A percentile compares a stretch with the other conserved stretches of the same genome.
Evolutionary conservation across 2,888 invertebrate species (phyloP).

Genomic region (Torymus auratus): DNA sequence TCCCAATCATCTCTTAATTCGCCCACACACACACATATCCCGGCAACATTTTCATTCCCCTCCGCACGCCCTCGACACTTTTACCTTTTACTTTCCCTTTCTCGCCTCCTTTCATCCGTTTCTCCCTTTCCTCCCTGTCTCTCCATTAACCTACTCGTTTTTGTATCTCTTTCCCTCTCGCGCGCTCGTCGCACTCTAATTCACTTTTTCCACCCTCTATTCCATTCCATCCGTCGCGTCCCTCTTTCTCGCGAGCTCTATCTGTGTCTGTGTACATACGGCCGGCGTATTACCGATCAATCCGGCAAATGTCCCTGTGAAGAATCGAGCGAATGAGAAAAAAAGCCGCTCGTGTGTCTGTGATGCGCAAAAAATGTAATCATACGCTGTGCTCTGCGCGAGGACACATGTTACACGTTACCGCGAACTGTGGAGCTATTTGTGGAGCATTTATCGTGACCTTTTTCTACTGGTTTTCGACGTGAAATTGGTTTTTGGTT

Average conservation of each 20-base stretch:
- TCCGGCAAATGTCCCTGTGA: slow-evolving; percentile 43
- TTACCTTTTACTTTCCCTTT: slow-evolving; percentile 9
- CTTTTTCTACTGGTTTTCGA: no score
- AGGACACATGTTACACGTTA: slow-evolving; percentile 13
- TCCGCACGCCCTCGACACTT: not conserved
- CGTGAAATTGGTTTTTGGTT: no score
- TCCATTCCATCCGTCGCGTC: not conserved
- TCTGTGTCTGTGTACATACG: no score
- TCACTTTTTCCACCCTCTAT: slow-evolving; percentile 34
- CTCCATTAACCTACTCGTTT: slow-evolving; percentile 12
- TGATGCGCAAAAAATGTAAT: slow-evolving; percentile 34
- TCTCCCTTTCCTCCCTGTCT: not conserved
- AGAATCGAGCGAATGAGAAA: slow-evolving; percentile 37
- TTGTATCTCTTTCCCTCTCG: slow-evolving; percentile 8
- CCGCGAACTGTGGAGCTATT: no score
- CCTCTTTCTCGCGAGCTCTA: no score
- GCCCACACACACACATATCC: no score
- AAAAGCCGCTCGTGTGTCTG: slow-evolving; percentile 3
- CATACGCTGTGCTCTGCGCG: not conserved
- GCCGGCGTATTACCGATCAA: slow-evolving; percentile 41
- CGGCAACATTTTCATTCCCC: not conserved
- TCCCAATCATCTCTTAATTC: no score
- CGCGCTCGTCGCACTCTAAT: slow-evolving; percentile 20
- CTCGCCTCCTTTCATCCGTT: not conserved
- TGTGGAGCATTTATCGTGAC: no score